These are phyloP conservation scores for Pungitius pungitius DNA, from an alignment of 2,113 vertebrate genomes.

Conservation along the genomic window DNA sequence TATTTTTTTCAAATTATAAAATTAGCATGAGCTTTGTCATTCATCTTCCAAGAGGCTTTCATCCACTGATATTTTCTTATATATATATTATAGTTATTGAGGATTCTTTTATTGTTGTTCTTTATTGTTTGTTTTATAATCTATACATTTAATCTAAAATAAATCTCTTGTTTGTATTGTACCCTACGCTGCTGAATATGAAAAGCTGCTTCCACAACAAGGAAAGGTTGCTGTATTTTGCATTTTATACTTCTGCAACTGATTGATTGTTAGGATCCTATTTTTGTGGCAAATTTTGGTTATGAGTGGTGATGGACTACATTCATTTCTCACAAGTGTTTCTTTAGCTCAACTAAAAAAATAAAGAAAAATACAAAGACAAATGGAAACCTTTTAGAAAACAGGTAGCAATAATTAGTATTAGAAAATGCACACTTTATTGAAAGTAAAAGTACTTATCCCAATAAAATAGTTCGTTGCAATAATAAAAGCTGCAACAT, in stretches of 20 bases:
- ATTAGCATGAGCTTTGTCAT: background rate
- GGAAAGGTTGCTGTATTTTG: background rate
- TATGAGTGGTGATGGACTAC: background rate
- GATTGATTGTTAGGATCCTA: background rate
- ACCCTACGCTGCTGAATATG: too few relatives aligned
- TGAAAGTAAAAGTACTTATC: background rate
- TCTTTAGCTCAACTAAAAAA: background rate
- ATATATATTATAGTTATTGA: too few relatives aligned
- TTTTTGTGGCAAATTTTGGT: background rate
- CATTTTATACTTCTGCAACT: background rate
- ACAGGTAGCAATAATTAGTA: background rate
- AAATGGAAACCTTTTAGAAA: background rate
- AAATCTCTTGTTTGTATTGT: too few relatives aligned
- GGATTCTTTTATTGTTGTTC: too few relatives aligned
- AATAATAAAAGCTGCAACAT: background rate
- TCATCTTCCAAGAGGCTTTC: background rate
- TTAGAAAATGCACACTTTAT: background rate
- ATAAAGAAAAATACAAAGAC: background rate
- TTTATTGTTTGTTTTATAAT: too few relatives aligned
- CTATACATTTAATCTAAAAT: too few relatives aligned
- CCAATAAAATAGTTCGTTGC: background rate
- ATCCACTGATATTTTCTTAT: too few relatives aligned
- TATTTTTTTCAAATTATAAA: background rate
- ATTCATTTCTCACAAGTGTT: background rate
- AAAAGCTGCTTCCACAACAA: too few relatives aligned